A percentile compares a stretch with the other conserved stretches of the same genome.
Evolutionary conservation across 2,888 invertebrate species (phyloP).

Genomic region (Drosophila rellima): DNA sequence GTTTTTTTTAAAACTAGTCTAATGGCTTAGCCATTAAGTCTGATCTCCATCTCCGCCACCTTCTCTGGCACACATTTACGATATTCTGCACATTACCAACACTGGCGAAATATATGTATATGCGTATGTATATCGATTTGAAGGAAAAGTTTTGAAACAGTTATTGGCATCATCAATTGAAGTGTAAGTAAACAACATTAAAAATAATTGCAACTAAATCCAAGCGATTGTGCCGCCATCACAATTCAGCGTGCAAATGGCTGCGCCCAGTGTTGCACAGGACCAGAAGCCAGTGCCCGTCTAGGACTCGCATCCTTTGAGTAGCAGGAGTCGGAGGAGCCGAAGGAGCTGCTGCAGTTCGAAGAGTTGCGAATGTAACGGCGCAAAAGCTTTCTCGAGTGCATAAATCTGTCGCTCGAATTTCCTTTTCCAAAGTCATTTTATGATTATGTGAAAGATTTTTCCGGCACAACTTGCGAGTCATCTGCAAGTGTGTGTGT

Average conservation of each 20-base stretch:
- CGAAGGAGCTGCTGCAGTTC: conserved; percentile 18
- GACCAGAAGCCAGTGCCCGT: conserved; percentile 18
- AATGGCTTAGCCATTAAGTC: conserved; percentile 10
- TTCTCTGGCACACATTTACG: not conserved
- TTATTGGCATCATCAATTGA: conserved; percentile 82
- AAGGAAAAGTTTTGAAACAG: conserved; percentile 77
- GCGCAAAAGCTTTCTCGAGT: conserved; percentile 77
- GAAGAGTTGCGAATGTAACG: conserved; percentile 51
- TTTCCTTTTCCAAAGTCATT: conserved; percentile 78
- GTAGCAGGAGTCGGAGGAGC: conserved; percentile 13
- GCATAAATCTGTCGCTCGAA: conserved; percentile 77
- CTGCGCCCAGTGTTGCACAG: conserved; percentile 31
- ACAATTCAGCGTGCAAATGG: conserved; percentile 71
- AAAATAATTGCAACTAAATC: conserved; percentile 83
- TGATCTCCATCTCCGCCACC: not conserved
- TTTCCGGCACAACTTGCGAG: conserved; percentile 72
- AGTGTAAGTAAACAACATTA: conserved; percentile 82
- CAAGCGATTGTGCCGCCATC: conserved; percentile 80
- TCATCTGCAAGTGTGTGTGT: conserved; percentile 28
- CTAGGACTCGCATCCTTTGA: conserved; percentile 29
- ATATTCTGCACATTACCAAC: conserved; percentile 40
- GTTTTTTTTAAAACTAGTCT: not conserved
- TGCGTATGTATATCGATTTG: conserved; percentile 59
- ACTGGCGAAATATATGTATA: conserved; percentile 25
- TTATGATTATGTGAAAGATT: conserved; percentile 81